Base-by-base conservation (phyloP, 2,113 vertebrate genomes). In the Urocynchramus pylzowi region DNA sequence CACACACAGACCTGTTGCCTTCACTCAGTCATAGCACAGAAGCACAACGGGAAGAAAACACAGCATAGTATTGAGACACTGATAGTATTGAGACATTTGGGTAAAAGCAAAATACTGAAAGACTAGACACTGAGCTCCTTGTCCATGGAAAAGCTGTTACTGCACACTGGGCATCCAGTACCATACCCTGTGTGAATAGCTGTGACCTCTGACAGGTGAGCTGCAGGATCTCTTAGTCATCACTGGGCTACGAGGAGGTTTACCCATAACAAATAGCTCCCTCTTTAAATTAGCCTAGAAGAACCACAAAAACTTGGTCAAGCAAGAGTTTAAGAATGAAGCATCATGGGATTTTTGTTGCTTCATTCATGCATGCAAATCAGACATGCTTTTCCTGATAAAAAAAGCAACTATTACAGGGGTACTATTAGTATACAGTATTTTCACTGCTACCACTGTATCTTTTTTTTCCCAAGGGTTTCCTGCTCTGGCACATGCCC, bases 221-320 rank as follows among this genome's bases (percentile, higher is more conserved):
- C 98, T 75, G 97, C 98, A 98, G 97, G 97, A 98, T 96, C 98
- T 98, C 98, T 98, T 98, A 97, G 98, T 97, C 98, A 98, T 98
- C 98, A 99, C 98, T 97, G 99, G 99, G 97, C 99, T 99, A 98
- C 99, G 99, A 35, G 99, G 99, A 95, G 99, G 99, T 96, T 99
- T 99, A 98, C 99, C 98, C 96, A 98, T 98, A 95, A 99, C 98
- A 98, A 98, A 97, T 82, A 97, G 63, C 90, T 99, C 98, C 91
- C 98, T 98, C 97, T 98, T 98, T 97, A 98, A 97, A 96, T 98
- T 97, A 93, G 97, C 98, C 99, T 99, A 97, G 97, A 98, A 98
- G 98, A 99, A 98, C 97, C 98, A 99, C 83, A 98, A 97, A 97
- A 98, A 97, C 92, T 64, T 27, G n/a, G 69, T 98, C 97, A 98